Evolutionary conservation across 2,888 invertebrate species (phyloP), one percentile per base, ranked within the genome.

Genomic region (Teleiodes luculella): DNA sequence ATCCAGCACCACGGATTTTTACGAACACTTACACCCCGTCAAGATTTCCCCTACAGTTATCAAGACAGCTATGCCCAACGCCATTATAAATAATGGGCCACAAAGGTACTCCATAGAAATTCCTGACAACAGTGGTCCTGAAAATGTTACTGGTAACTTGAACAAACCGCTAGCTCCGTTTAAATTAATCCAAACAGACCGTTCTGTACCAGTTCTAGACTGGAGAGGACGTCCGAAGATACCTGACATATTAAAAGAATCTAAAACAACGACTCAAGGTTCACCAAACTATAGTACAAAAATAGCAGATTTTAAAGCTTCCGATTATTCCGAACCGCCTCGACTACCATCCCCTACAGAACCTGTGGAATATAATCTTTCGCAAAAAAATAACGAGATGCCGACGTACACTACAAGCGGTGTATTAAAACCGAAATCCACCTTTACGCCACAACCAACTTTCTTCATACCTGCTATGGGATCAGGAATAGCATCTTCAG

Each of bases 91-190:
- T 28, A 36, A 49, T 18, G 35, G 28, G 13, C 24, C 36, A n/a
- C 37, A 28, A 11, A 49, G 24, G 28, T 49, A 37, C 28, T 49
- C 49, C 6, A n/a, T 49, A 49, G 37, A 49, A 36, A 20, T 33
- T 20, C 48, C 33, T 47, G 39, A 18, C 0, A 18, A 18, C 18
- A 46, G 20, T 8, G 60, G 59, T 20, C 68, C 62, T 53, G 67
- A 75, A 30, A 83, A 83, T 57, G 71, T 78, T 5, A 81, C 82
- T 11, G 70, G 74, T 49, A 75, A 74, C 46, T 59, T 74, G 35
- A 70, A 74, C 11, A 76, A 79, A 53, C 53, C 67, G 28, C 70
- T 70, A 31, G 57, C 67, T 46, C 74, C 74, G 16, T 70, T 77
- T 13, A 76, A 80, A 70, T 70, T 65, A 10, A 70, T 76, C 11